phyloP scores from a whole-genome alignment of 1,140 invertebrate species.

The Drosophila ogumai region DNA sequence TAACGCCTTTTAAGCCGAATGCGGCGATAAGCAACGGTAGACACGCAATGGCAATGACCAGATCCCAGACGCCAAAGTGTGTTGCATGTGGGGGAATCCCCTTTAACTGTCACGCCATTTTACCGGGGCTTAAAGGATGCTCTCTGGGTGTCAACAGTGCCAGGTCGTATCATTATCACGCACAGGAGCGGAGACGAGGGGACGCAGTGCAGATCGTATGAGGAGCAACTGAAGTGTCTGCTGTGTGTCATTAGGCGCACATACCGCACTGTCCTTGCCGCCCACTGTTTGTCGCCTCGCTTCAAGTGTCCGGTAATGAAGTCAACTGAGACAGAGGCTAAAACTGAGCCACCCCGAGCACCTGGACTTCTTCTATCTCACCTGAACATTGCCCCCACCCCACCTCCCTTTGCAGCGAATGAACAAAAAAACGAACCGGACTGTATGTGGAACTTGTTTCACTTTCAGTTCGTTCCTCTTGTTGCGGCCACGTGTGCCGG shows the following conservation, averaged over 20 bases:
- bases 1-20: constrained; percentile 61
- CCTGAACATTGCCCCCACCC: constrained; percentile 3
- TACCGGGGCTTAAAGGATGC: constrained; percentile 57
- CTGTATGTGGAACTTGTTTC: constrained; percentile 66
- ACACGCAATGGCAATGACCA: constrained; percentile 61
- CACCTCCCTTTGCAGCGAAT: constrained; percentile 16
- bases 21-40: constrained; percentile 53
- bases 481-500: constrained; percentile 51
- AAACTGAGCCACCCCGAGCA: constrained; percentile 52
- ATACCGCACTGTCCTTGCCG: constrained; percentile 39
- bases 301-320: constrained; percentile 79
- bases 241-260: constrained; percentile 70
- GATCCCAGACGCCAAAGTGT: constrained; percentile 24
- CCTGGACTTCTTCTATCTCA: constrained; percentile 30
- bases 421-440: constrained; percentile 2
- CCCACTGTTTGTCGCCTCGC: constrained; percentile 58
- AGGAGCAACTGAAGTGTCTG: constrained; percentile 39
- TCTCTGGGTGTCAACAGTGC: constrained; percentile 58
- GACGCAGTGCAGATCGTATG: constrained; percentile 35
- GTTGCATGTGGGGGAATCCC: constrained; percentile 63
- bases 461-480: constrained; percentile 35
- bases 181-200: constrained; percentile 13
- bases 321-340: constrained; percentile 60
- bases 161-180: constrained; percentile 72
- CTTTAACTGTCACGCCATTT: constrained; percentile 64